phyloP scores from a whole-genome alignment of 2,888 invertebrate genomes.

The Linnaemya tessellans region DNA sequence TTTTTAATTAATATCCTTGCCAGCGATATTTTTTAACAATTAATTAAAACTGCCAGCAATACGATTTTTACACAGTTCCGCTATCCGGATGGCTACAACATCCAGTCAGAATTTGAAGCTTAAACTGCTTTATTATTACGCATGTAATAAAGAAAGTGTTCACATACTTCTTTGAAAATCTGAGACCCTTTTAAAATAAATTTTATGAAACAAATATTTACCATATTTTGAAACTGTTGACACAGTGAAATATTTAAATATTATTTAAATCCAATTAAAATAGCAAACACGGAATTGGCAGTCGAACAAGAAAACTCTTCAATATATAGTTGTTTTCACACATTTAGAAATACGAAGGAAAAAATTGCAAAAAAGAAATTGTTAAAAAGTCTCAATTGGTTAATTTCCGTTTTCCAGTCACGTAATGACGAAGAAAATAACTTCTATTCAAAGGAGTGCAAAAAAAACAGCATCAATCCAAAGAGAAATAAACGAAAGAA shows the following conservation, averaged over 20 bases:
- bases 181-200: not conserved
- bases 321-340: not conserved
- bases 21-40: no score
- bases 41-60: no score
- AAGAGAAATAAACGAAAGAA: not conserved
- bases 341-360: not conserved
- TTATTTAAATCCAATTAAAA: constrained; percentile 14
- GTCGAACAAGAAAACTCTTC: constrained; percentile 3
- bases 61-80: no score
- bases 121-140: no score
- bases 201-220: not conserved
- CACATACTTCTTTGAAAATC: no score
- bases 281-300: not conserved
- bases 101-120: no score
- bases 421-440: constrained; percentile 65
- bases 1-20: no score
- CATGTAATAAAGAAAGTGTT: no score
- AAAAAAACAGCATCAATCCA: constrained; percentile 17
- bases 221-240: not conserved
- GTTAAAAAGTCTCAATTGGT: constrained; percentile 46
- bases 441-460: constrained; percentile 23
- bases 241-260: constrained; percentile 18
- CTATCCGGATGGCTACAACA: no score
- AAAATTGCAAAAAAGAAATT: constrained; percentile 21
- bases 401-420: constrained; percentile 73